Conservation (phyloP, 2,888 invertebrate species). For the Malthinus flaveolus region DNA sequence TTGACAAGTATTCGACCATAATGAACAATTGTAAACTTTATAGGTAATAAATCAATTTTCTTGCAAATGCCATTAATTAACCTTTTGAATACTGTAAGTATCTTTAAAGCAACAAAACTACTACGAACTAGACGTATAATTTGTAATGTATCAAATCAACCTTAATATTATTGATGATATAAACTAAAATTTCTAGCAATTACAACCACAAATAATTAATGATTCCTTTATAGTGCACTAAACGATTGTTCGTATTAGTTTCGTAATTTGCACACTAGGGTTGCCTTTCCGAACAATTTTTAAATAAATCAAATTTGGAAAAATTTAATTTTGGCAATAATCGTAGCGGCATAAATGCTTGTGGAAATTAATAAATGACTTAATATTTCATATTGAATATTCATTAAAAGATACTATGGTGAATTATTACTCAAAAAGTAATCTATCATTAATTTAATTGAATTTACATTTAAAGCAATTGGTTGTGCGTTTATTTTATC, state of each 20-base stretch:
- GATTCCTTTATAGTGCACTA: not conserved
- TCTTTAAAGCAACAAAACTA: not conserved
- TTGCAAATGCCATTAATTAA: slow-evolving; percentile 3
- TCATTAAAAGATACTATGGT: slow-evolving; percentile 3
- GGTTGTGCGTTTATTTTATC: not conserved
- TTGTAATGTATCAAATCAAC: slow-evolving; percentile 2
- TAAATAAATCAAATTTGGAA: too few relatives aligned
- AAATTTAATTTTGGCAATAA: not conserved
- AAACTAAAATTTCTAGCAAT: slow-evolving; percentile 3
- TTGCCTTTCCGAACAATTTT: too few relatives aligned
- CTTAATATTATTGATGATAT: not conserved
- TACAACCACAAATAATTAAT: slow-evolving; percentile 2
- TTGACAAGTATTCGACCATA: not conserved
- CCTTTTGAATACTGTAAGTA: slow-evolving; percentile 1
- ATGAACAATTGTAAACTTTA: not conserved
- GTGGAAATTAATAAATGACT: slow-evolving; percentile 4
- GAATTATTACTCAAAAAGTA: slow-evolving; percentile 5
- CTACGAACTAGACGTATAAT: not conserved
- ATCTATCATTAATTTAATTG: slow-evolving; percentile 3
- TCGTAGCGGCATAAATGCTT: not conserved
- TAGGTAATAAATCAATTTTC: slow-evolving; percentile 2
- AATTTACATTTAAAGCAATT: slow-evolving; percentile 2
- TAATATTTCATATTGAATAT: slow-evolving; percentile 8
- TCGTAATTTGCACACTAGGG: too few relatives aligned
- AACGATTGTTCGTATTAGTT: not conserved